Evolutionary conservation across 2,888 invertebrate species (phyloP).

Genomic region (Dasypolia templi): DNA sequence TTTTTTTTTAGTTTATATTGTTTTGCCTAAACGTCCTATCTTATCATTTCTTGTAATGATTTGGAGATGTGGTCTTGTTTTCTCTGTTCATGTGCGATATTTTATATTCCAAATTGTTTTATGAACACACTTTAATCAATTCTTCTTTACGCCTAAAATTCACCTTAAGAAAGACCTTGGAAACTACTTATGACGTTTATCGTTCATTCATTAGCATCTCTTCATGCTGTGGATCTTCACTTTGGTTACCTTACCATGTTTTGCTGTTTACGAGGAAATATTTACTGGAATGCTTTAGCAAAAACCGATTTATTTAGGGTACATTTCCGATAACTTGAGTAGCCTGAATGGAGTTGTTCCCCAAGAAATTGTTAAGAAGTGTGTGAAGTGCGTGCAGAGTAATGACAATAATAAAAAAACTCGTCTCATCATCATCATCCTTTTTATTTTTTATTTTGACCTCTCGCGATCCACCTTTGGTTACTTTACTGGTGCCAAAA

Average conservation of each 20-base stretch:
- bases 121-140: too few relatives aligned
- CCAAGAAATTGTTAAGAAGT: not conserved
- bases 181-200: slow-evolving; percentile 14
- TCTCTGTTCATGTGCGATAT: not conserved
- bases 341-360: not conserved
- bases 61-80: not conserved
- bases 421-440: not conserved
- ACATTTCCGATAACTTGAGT: not conserved
- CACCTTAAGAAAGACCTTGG: not conserved
- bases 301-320: slow-evolving; percentile 2
- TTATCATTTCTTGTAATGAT: not conserved
- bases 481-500: not conserved
- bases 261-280: slow-evolving; percentile 14
- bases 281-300: slow-evolving; percentile 10
- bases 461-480: too few relatives aligned
- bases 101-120: not conserved
- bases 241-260: slow-evolving; percentile 32
- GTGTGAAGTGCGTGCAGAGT: not conserved
- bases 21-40: not conserved
- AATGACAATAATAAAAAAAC: not conserved
- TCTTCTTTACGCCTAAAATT: not conserved
- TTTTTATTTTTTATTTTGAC: too few relatives aligned
- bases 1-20: not conserved
- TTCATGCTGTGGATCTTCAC: slow-evolving; percentile 17
- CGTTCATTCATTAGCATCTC: slow-evolving; percentile 9